Evolutionary conservation across 1,140 invertebrate species (phyloP).

Genomic region (Tachypleus tridentatus): DNA sequence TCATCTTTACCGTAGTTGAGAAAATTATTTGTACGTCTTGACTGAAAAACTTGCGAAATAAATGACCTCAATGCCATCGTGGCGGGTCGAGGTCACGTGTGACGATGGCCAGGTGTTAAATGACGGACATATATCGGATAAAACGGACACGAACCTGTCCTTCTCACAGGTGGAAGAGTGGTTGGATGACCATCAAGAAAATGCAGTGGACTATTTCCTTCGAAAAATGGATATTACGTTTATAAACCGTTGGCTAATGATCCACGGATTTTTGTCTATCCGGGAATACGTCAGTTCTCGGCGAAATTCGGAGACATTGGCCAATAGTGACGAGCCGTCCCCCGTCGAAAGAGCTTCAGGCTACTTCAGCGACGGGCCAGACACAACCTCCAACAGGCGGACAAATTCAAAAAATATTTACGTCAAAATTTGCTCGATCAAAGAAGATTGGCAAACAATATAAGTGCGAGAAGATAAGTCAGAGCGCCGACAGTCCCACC

Average conservation of each 20-base stretch:
- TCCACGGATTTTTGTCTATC: constrained; percentile 37
- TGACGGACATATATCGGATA: no score
- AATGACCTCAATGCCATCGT: no score
- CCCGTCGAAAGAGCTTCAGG: constrained; percentile 23
- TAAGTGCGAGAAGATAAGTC: constrained; percentile 28
- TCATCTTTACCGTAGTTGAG: no score
- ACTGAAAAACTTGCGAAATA: no score
- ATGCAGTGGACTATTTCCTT: constrained; percentile 37
- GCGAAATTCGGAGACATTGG: constrained; percentile 19
- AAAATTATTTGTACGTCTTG: no score
- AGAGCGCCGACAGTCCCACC: constrained; percentile 21
- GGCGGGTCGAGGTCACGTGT: no score
- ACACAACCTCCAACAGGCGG: constrained; percentile 25
- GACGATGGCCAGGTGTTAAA: no score
- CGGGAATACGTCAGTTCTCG: constrained; percentile 28
- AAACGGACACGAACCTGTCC: background rate
- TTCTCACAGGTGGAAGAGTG: constrained; percentile 36
- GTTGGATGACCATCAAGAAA: constrained; percentile 38
- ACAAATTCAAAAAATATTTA: constrained; percentile 39
- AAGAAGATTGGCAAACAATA: constrained; percentile 40
- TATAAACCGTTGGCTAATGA: constrained; percentile 40
- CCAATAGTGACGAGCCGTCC: constrained; percentile 26
- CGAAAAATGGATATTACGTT: constrained; percentile 37
- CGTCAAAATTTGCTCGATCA: constrained; percentile 39
- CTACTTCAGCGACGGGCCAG: constrained; percentile 13